A percentile compares a stretch with the other conserved stretches of the same genome.
Evolutionary conservation across 2,797 vertebrate species (phyloP).

Genomic region (Pagetopsis macropterus): DNA sequence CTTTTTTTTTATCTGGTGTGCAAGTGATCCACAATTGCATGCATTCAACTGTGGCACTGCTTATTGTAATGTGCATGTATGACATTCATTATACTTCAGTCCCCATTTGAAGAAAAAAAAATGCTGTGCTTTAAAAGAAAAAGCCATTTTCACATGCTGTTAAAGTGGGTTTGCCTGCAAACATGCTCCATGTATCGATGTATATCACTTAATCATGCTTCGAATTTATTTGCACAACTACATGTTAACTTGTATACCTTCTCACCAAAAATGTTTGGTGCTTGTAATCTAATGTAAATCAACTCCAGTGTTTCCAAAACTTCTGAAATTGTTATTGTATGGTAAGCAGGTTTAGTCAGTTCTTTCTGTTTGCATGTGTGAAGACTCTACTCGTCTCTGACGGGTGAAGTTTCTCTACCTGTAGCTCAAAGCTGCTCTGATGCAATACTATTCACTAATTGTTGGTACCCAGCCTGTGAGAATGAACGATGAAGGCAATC

Average conservation of each 20-base stretch:
- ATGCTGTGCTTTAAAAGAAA: slow-evolving; percentile 26
- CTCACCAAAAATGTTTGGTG: slow-evolving; percentile 69
- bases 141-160: slow-evolving; percentile 39
- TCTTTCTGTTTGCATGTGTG: slow-evolving; percentile 68
- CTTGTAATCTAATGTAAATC: slow-evolving; percentile 65
- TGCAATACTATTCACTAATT: slow-evolving; percentile 72
- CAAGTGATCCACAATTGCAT: slow-evolving; percentile 64
- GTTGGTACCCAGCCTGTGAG: slow-evolving; percentile 75
- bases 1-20: slow-evolving; percentile 50
- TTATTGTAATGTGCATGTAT: slow-evolving; percentile 34
- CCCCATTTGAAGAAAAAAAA: slow-evolving; percentile 30
- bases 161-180: slow-evolving; percentile 48
- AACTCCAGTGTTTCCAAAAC: slow-evolving; percentile 78
- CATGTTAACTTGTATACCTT: slow-evolving; percentile 53
- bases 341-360: slow-evolving; percentile 25
- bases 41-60: slow-evolving; percentile 54
- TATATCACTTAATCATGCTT: slow-evolving; percentile 62
- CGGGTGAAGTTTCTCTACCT: slow-evolving; percentile 49
- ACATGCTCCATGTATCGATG: slow-evolving; percentile 37
- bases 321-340: slow-evolving; percentile 29
- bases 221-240: slow-evolving; percentile 74
- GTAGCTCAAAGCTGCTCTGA: slow-evolving; percentile 71
- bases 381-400: slow-evolving; percentile 56
- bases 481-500: slow-evolving; percentile 83
- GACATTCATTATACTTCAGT: slow-evolving; percentile 32